Conservation (phyloP, 2,797 vertebrate genomes). For the Cottoperca gobio region DNA sequence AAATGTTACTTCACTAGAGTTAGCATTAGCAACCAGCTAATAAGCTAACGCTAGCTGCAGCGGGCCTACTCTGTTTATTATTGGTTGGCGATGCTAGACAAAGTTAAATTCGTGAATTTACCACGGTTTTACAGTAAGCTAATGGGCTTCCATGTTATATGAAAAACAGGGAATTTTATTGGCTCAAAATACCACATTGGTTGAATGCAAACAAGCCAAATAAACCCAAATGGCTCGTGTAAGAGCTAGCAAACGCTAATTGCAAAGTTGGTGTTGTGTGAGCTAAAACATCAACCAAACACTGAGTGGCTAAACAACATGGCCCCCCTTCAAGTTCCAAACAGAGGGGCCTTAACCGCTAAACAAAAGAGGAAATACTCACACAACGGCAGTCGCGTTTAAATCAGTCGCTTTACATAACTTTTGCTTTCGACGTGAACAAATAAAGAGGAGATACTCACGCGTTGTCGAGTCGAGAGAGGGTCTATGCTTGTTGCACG, state of each 20-base stretch:
- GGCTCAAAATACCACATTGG: background rate
- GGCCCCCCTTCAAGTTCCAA: constrained; percentile 86
- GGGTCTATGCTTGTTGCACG: constrained; percentile 71
- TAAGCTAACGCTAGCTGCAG: constrained; percentile 59
- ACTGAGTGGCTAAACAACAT: constrained; percentile 83
- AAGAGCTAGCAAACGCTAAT: constrained; percentile 54
- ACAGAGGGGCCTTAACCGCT: constrained; percentile 84
- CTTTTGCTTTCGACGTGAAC: constrained; percentile 2
- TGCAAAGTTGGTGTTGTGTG: constrained; percentile 68
- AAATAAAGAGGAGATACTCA: constrained; percentile 72
- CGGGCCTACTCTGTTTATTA: constrained; percentile 77
- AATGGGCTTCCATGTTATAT: rapidly evolving
- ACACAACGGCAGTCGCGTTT: constrained; percentile 47
- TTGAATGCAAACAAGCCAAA: background rate
- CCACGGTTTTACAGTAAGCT: background rate
- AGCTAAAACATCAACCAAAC: constrained; percentile 76
- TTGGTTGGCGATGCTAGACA: constrained; percentile 51
- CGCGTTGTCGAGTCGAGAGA: constrained; percentile 74
- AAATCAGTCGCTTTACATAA: constrained; percentile 3
- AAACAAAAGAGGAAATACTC: constrained; percentile 86
- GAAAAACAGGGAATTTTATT: rapidly evolving
- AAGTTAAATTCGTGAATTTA: constrained; percentile 26
- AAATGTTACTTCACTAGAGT: background rate
- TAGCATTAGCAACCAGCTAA: constrained; percentile 53
- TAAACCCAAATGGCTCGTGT: constrained; percentile 9